Conservation (phyloP, 2,888 invertebrate species). For the Aleiodes testaceus region DNA sequence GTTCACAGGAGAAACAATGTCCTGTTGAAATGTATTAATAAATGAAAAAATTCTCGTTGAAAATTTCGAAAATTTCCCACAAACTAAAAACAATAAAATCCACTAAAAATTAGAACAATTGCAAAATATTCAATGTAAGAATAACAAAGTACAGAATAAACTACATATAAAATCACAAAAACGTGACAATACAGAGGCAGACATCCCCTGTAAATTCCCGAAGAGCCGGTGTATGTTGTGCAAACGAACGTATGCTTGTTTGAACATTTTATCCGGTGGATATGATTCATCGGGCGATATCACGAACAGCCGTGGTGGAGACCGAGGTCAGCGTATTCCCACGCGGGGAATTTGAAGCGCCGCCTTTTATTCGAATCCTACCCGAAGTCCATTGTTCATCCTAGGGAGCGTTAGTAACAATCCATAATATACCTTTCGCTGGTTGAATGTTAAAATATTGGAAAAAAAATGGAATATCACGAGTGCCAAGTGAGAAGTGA, state of each 20-base stretch:
- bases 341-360: constrained; percentile 35
- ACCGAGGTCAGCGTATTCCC: constrained; percentile 42
- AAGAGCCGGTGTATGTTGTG: constrained; percentile 20
- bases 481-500: too few relatives aligned
- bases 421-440: constrained; percentile 29
- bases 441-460: neutral
- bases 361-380: constrained; percentile 22
- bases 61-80: neutral
- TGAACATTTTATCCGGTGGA: constrained; percentile 31
- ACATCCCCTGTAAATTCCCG: constrained; percentile 11
- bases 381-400: constrained; percentile 18
- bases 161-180: neutral
- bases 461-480: neutral
- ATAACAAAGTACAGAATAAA: neutral
- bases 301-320: constrained; percentile 30
- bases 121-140: neutral
- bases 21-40: too few relatives aligned
- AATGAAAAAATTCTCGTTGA: too few relatives aligned
- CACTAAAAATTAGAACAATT: neutral
- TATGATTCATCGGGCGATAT: constrained; percentile 43
- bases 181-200: constrained; percentile 8
- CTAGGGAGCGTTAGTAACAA: constrained; percentile 29
- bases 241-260: constrained; percentile 32
- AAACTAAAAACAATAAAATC: neutral
- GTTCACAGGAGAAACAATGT: too few relatives aligned